Evolutionary conservation across 1,140 invertebrate genomes (phyloP).

Genomic region (Pectinophora gossypiella): DNA sequence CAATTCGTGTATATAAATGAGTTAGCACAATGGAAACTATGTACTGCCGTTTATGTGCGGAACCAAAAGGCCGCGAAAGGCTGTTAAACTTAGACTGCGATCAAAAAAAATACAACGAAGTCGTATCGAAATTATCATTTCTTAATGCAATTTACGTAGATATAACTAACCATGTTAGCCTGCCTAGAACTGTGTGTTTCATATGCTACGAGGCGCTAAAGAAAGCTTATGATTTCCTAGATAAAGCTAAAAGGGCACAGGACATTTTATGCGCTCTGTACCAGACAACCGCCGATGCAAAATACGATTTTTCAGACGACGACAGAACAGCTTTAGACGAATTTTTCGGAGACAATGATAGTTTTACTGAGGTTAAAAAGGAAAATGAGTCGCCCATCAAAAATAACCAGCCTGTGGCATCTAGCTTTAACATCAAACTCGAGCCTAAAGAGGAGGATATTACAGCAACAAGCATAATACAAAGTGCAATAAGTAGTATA

Average conservation of each 20-base stretch:
- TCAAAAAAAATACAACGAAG: slow-evolving; percentile 31
- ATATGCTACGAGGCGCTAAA: slow-evolving; percentile 45
- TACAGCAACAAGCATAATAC: background rate
- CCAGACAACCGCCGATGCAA: slow-evolving; percentile 12
- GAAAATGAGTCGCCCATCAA: slow-evolving; percentile 4
- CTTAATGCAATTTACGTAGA: slow-evolving; percentile 47
- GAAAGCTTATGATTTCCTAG: slow-evolving; percentile 48
- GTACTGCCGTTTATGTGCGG: slow-evolving; percentile 56
- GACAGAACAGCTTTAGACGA: slow-evolving; percentile 34
- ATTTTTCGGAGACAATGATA: slow-evolving; percentile 15
- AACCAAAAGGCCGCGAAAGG: slow-evolving; percentile 39
- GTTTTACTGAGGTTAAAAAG: slow-evolving; percentile 19
- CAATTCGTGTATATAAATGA: slow-evolving; percentile 14
- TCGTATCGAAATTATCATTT: slow-evolving; percentile 37
- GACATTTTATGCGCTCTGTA: slow-evolving; percentile 30
- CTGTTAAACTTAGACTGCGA: slow-evolving; percentile 38
- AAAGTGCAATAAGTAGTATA: background rate
- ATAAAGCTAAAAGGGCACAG: slow-evolving; percentile 44
- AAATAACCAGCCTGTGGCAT: background rate
- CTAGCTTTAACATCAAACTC: slow-evolving; percentile 25
- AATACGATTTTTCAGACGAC: slow-evolving; percentile 27
- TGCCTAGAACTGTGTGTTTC: slow-evolving; percentile 57
- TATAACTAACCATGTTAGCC: slow-evolving; percentile 29
- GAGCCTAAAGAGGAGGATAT: slow-evolving; percentile 42
- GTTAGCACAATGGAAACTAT: slow-evolving; percentile 19